Evolutionary conservation across 2,888 invertebrate species (phyloP).

Genomic region (Lochmaea capreae): DNA sequence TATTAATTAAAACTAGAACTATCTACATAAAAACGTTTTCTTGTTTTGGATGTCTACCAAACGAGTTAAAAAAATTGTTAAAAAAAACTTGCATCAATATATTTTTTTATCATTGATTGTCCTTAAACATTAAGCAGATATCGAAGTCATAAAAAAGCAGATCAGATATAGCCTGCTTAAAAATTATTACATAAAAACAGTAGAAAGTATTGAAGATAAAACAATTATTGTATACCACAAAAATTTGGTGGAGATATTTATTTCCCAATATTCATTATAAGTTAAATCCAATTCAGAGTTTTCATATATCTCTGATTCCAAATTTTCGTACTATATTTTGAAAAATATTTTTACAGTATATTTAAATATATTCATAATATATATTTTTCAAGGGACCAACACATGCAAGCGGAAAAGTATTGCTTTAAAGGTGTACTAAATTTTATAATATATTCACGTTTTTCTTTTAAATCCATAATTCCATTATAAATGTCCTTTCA

Average conservation of each 20-base stretch:
- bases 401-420: conserved; percentile 64
- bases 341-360: conserved; percentile 29
- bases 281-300: neutral
- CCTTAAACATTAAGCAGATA: conserved; percentile 52
- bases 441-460: conserved; percentile 52
- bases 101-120: conserved; percentile 52
- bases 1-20: conserved; percentile 11
- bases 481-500: conserved; percentile 56
- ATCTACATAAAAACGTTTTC: neutral
- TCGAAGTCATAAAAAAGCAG: conserved; percentile 36
- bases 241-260: neutral
- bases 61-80: neutral
- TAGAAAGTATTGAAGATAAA: conserved; percentile 15
- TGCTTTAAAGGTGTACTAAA: conserved; percentile 65
- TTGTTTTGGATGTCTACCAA: neutral
- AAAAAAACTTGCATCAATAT: conserved; percentile 11
- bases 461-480: conserved; percentile 37
- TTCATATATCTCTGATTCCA: too few species aligned
- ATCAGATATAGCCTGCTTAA: conserved; percentile 26
- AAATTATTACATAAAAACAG: conserved; percentile 23
- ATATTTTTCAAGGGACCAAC: conserved; percentile 61
- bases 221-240: conserved; percentile 13
- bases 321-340: conserved; percentile 17
- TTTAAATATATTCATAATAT: conserved; percentile 49
- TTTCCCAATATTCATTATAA: neutral